Evolutionary conservation across 2,888 invertebrate genomes (phyloP).

Genomic region (Balanococcus diminutus): DNA sequence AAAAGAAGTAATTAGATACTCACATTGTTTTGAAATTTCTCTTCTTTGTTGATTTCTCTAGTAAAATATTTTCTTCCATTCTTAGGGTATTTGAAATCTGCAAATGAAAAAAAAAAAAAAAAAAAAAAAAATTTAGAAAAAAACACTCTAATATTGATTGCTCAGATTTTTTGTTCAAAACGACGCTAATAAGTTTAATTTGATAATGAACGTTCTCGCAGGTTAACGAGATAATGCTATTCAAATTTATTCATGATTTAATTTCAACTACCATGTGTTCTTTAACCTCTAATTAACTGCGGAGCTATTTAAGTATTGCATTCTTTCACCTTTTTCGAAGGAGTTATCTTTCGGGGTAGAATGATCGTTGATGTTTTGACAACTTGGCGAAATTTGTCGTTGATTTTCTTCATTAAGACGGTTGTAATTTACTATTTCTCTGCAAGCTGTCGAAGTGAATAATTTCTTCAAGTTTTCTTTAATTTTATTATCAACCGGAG

Average conservation of each 20-base stretch:
- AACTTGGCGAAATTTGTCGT: not conserved
- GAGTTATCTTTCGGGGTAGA: not conserved
- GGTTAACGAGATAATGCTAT: not conserved
- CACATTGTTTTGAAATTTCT: not conserved
- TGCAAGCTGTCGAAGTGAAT: not conserved
- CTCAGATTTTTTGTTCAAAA: not conserved
- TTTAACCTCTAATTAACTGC: not conserved
- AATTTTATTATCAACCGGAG: not conserved
- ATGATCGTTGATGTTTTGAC: not conserved
- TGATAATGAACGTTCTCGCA: not conserved
- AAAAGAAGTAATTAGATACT: not conserved
- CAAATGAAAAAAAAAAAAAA: too few species aligned
- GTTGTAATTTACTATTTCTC: not conserved
- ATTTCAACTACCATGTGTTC: not conserved
- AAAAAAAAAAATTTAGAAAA: too few species aligned
- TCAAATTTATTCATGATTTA: conserved; percentile 19
- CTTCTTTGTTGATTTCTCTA: not conserved
- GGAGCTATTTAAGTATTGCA: not conserved
- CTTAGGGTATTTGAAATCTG: not conserved
- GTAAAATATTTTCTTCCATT: not conserved
- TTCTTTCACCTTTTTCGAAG: not conserved
- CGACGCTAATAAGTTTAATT: not conserved
- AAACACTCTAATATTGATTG: not conserved
- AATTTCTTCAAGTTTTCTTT: not conserved
- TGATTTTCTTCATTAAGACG: not conserved